Evolutionary conservation across 2,888 invertebrate species (phyloP), one percentile per base, ranked within the genome.

Genomic region (Kryphioiulus occultus): DNA sequence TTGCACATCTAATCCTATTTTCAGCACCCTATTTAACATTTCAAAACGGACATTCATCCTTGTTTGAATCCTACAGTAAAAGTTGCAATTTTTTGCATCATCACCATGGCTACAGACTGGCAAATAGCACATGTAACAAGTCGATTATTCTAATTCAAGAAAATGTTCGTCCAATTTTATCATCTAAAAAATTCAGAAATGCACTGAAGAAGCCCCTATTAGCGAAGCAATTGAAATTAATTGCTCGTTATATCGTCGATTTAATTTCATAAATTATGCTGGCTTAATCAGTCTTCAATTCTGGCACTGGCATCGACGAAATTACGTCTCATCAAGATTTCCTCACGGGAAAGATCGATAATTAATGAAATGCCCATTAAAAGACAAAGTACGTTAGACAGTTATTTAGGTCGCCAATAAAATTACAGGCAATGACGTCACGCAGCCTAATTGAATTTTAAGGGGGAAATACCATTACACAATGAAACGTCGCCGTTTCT

Each of bases 21-120:
- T 32, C 30, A 26, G 78, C 78, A 78, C 26, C 78, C 30, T 78
- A 78, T 78, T 78, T 30, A 78, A 78, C 78, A 78, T 78, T 78
- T 78, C 78, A 78, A 32, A 30, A 30, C 30, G 78, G 78, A 78
- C 78, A 78, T 78, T 78, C 78, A 78, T 78, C 78, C 78, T 78
- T 3, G 30, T 30, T 78, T 32, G 17, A 78, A 78, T 78, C 78
- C 30, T 32, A 1, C 32, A 26, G 30, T 68, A 68, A 68, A 68
- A 26, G 22, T 26, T 68, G 2, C n/a, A 12, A 1, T 26, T 9
- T 68, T 68, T n/a, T 68, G 1, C 68, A 26, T 9, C 26, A 78
- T 78, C 30, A 78, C 78, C 78, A 78, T 78, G 78, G 78, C 30
- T 32, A 78, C 78, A 30, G 30, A n/a, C n/a, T n/a, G n/a, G 26